Evolutionary conservation across 2,888 invertebrate species (phyloP).

Genomic region (Epinotia demarniana): DNA sequence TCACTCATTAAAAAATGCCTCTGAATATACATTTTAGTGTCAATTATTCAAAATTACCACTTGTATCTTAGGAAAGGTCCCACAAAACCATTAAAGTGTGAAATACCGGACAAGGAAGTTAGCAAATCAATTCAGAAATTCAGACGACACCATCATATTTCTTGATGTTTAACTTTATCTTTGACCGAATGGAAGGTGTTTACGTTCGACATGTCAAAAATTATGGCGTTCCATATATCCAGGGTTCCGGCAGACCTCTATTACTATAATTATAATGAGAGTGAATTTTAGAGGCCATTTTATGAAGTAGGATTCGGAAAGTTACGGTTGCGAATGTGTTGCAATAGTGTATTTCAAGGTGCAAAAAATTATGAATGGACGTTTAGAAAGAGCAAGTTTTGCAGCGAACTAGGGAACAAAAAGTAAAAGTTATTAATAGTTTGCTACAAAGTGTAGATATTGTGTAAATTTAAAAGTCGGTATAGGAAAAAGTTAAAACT

Average conservation of each 20-base stretch:
- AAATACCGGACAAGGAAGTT: neutral
- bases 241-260: constrained; percentile 61
- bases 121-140: neutral
- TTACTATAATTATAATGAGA: constrained; percentile 68
- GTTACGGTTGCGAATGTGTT: constrained; percentile 67
- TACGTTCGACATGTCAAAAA: constrained; percentile 76
- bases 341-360: constrained; percentile 57
- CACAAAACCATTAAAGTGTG: neutral
- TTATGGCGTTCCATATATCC: constrained; percentile 71
- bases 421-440: constrained; percentile 3
- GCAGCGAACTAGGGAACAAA: constrained; percentile 17
- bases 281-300: constrained; percentile 71
- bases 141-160: neutral
- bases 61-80: neutral
- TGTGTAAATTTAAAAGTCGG: neutral
- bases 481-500: neutral
- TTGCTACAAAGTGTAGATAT: constrained; percentile 2
- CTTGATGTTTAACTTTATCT: constrained; percentile 50
- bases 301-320: constrained; percentile 68
- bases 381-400: constrained; percentile 25
- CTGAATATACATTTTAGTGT: neutral
- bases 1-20: neutral
- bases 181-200: constrained; percentile 70
- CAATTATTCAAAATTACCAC: neutral
- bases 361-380: constrained; percentile 51